phyloP scores from a whole-genome alignment of 2,113 vertebrate genomes.

The Nestor notabilis region DNA sequence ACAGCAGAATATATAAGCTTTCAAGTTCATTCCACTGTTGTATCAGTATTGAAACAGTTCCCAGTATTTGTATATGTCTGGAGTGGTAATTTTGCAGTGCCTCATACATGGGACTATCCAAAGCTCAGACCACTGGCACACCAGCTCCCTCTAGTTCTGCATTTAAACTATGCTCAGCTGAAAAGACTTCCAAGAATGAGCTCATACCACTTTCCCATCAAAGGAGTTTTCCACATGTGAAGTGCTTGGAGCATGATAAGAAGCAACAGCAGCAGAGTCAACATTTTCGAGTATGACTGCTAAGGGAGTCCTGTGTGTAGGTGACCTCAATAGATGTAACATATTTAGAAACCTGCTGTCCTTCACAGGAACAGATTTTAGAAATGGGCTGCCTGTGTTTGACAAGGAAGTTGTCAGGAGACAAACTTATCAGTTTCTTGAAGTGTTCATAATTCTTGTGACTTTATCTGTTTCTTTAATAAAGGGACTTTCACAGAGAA shows the following conservation, averaged over 20 bases:
- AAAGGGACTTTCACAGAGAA: neutral
- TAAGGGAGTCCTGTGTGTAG: neutral
- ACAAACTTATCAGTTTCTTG: neutral
- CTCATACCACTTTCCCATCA: neutral
- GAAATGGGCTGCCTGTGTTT: neutral
- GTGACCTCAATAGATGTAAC: neutral
- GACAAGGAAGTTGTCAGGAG: neutral
- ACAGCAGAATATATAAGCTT: neutral
- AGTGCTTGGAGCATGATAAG: neutral
- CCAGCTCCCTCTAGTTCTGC: conserved; percentile 17
- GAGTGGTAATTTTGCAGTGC: neutral
- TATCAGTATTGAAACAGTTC: neutral
- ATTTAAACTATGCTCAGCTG: neutral
- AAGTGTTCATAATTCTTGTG: neutral
- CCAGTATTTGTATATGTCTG: neutral
- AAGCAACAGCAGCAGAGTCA: neutral
- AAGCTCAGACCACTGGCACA: neutral
- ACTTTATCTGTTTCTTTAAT: neutral
- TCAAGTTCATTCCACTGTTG: neutral
- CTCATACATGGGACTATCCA: neutral
- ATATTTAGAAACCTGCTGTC: neutral
- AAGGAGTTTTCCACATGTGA: neutral
- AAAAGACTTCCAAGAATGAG: neutral
- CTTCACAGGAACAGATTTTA: neutral
- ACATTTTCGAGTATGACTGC: neutral